These are phyloP conservation scores for Axinella damicornis DNA, from an alignment of 37 sponge, comb jelly and placozoan species.

Conservation along the genomic window DNA sequence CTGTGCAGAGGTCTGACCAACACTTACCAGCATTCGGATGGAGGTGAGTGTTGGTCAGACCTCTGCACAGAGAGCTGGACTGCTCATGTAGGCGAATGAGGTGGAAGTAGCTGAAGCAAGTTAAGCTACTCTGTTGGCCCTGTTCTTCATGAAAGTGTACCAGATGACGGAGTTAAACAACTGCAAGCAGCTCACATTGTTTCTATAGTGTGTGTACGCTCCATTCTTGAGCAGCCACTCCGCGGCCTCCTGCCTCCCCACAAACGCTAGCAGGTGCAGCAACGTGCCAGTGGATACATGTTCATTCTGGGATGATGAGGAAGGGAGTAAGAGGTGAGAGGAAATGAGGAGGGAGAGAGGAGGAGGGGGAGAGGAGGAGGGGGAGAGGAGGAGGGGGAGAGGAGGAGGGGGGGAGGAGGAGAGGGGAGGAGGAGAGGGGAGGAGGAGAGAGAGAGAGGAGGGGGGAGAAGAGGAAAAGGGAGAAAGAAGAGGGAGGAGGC, in stretches of 20 bases:
- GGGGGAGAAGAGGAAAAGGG: neutral
- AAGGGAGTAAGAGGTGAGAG: neutral
- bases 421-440: constrained; percentile 12
- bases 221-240: constrained; percentile 74
- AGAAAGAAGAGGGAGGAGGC: neutral
- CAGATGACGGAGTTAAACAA: too few species aligned
- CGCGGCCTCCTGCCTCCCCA: constrained; percentile 60
- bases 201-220: constrained; percentile 26
- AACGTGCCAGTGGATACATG: constrained; percentile 53
- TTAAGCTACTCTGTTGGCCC: too few species aligned
- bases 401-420: too few species aligned
- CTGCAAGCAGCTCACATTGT: constrained; percentile 11
- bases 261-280: constrained; percentile 70
- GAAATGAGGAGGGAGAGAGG: neutral
- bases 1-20: too few species aligned
- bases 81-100: too few species aligned
- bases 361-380: neutral
- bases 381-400: too few species aligned
- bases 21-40: too few species aligned
- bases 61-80: too few species aligned
- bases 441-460: neutral
- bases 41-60: too few species aligned
- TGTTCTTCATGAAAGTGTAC: too few species aligned
- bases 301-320: constrained; percentile 7
- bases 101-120: too few species aligned